Evolutionary conservation across 1,140 invertebrate species (phyloP).

Genomic region (Cecropterus lyciades): DNA sequence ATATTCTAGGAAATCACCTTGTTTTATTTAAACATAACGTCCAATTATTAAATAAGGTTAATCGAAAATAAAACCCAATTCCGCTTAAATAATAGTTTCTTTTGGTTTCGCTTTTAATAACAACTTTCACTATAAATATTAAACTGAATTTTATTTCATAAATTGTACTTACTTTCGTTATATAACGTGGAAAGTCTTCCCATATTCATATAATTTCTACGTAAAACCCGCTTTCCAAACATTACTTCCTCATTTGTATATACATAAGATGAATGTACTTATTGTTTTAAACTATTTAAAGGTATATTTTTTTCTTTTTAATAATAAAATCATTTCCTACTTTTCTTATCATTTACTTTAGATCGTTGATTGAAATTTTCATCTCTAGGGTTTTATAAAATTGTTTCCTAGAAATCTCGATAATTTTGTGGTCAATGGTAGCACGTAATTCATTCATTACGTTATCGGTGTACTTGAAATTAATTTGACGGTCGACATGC

Average conservation of each 20-base stretch:
- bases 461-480: constrained; percentile 60
- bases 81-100: no score
- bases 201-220: constrained; percentile 5
- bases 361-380: no score
- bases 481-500: constrained; percentile 75
- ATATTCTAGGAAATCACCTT: no score
- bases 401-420: neutral
- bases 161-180: constrained; percentile 1
- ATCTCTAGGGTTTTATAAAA: no score
- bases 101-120: no score
- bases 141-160: constrained; percentile 6
- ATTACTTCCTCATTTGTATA: constrained; percentile 27
- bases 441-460: constrained; percentile 52
- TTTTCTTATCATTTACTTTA: no score
- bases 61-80: no score
- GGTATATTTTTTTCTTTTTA: no score
- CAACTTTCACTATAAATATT: neutral
- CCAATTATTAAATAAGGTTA: no score
- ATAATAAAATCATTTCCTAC: no score
- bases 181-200: constrained; percentile 16
- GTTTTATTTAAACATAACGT: no score
- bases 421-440: constrained; percentile 1
- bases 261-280: neutral
- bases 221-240: constrained; percentile 5
- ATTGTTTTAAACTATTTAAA: no score